Evolutionary conservation across 2,797 vertebrate species (phyloP).

Genomic region (Kryptopterus vitreolus): DNA sequence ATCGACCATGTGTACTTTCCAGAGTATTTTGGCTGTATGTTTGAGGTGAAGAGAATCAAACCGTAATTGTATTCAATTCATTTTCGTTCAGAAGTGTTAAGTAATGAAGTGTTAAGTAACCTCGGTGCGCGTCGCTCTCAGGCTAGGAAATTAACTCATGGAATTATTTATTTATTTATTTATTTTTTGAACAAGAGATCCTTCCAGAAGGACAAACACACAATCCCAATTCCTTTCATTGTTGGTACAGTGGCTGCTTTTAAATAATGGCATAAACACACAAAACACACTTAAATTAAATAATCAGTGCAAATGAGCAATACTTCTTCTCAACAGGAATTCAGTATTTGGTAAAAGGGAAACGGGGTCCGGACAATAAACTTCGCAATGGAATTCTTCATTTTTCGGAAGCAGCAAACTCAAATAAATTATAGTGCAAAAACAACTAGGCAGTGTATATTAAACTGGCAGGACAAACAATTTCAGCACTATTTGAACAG

Average conservation of each 20-base stretch:
- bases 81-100: no score
- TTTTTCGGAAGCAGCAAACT: background rate
- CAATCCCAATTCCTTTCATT: background rate
- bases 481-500: background rate
- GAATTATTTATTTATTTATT: background rate
- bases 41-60: no score
- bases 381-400: background rate
- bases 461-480: background rate
- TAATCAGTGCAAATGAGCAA: slow-evolving; percentile 48
- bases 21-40: no score
- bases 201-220: background rate
- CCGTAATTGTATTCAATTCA: no score
- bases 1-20: no score
- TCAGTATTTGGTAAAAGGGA: slow-evolving; percentile 31
- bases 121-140: no score
- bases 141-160: no score
- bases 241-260: slow-evolving; percentile 27
- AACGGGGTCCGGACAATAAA: background rate
- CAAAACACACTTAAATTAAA: slow-evolving; percentile 17
- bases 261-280: slow-evolving; percentile 19
- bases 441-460: background rate
- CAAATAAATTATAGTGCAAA: slow-evolving; percentile 49
- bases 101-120: no score
- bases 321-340: background rate
- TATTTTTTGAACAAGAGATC: no score